Conservation (phyloP, 1,140 invertebrate species). For the Colletes gigas region DNA sequence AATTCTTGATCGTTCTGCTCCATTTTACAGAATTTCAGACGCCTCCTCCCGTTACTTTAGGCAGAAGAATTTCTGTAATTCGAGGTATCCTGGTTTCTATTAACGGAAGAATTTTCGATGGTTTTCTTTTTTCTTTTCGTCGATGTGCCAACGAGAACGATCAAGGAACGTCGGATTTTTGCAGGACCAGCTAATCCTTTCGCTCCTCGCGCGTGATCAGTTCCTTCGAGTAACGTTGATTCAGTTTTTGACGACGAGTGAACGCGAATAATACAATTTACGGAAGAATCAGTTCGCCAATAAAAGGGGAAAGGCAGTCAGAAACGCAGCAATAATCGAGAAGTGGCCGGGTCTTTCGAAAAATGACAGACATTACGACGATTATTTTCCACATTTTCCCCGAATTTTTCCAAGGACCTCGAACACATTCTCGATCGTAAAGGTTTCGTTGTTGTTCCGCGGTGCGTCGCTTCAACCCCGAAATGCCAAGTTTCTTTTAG, state of each 20-base stretch:
- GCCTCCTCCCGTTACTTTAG: too few relatives aligned
- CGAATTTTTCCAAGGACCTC: background rate
- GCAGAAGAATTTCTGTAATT: too few relatives aligned
- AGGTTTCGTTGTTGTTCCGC: background rate
- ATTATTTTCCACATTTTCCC: too few relatives aligned
- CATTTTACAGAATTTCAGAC: too few relatives aligned
- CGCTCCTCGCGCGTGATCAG: conserved; percentile 18
- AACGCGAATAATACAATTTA: background rate
- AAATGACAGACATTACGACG: too few relatives aligned
- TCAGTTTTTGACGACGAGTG: conserved; percentile 24
- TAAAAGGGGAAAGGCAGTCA: too few relatives aligned
- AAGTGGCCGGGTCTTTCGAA: background rate
- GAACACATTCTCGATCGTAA: background rate
- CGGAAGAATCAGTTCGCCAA: too few relatives aligned
- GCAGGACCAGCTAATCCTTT: conserved; percentile 28
- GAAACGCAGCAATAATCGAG: background rate
- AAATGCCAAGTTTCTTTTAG: background rate
- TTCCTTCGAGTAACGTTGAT: conserved; percentile 45
- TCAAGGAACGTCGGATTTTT: background rate
- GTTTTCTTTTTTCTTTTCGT: background rate
- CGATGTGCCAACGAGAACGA: conserved; percentile 1
- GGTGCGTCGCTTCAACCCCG: conserved; percentile 12
- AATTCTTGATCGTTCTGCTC: conserved; percentile 4
- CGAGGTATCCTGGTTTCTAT: too few relatives aligned
- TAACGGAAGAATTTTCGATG: background rate